Conservation (phyloP, 2,888 invertebrate genomes). For the Mylabris sibirica region DNA sequence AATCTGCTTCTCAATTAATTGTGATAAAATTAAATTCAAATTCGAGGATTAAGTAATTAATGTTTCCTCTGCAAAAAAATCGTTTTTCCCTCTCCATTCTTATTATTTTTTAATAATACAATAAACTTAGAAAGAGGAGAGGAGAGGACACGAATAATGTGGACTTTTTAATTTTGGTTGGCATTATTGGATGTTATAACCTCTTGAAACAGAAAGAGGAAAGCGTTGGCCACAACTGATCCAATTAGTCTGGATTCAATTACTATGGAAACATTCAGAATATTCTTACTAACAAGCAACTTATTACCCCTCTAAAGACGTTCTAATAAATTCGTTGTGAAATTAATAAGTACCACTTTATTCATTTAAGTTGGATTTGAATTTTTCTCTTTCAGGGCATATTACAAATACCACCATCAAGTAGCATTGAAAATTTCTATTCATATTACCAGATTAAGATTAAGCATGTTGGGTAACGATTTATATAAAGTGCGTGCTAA, state of each 20-base stretch:
- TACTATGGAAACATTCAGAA: constrained; percentile 10
- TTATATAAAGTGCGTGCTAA: constrained; percentile 21
- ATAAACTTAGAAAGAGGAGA: background rate
- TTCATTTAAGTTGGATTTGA: background rate
- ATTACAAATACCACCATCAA: background rate
- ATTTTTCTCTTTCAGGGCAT: constrained; percentile 2
- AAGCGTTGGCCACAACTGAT: constrained; percentile 9
- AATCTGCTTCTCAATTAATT: background rate
- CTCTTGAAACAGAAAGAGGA: background rate
- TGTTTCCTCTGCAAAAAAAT: background rate
- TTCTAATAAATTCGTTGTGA: constrained; percentile 16
- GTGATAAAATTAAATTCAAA: background rate
- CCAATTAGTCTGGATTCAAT: constrained; percentile 16
- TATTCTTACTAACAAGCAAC: constrained; percentile 12
- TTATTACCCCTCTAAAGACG: background rate
- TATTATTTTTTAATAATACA: background rate
- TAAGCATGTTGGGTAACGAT: constrained; percentile 12
- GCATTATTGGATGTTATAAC: background rate
- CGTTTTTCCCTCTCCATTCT: background rate
- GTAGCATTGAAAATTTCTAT: background rate
- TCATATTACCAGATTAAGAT: constrained; percentile 10
- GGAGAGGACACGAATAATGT: background rate
- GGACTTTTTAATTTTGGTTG: background rate
- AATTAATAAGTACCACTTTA: constrained; percentile 16
- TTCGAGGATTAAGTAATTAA: background rate